These are phyloP conservation scores for Bombus picipes DNA, from an alignment of 1,140 invertebrate genomes.

Conservation along the genomic window DNA sequence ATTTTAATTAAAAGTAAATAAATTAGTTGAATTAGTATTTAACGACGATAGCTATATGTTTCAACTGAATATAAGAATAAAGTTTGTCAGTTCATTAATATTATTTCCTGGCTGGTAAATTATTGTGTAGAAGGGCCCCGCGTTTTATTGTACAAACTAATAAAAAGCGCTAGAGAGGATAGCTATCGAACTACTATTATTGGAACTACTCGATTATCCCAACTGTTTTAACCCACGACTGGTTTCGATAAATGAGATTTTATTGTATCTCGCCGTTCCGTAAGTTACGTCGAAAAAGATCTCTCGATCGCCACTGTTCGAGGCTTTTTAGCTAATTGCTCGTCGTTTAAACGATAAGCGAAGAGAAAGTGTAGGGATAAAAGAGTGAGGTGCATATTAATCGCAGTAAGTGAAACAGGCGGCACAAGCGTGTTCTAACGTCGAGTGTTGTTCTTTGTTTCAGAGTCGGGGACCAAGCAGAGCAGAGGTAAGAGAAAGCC, in stretches of 20 bases:
- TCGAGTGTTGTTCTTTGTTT: constrained; percentile 20
- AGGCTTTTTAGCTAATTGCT: constrained; percentile 37
- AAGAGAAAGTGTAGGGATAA: not conserved
- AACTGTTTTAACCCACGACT: not conserved
- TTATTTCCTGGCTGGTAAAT: too few relatives aligned
- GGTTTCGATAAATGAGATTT: not conserved
- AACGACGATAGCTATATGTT: too few relatives aligned
- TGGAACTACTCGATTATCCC: not conserved
- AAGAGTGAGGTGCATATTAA: not conserved
- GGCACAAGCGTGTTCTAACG: not conserved
- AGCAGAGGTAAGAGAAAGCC: constrained; percentile 7
- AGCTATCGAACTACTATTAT: not conserved
- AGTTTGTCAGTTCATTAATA: too few relatives aligned
- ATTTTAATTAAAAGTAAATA: too few relatives aligned
- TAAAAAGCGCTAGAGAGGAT: too few relatives aligned
- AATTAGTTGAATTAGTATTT: too few relatives aligned
- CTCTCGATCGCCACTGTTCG: not conserved
- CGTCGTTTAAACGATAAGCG: not conserved
- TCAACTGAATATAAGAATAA: too few relatives aligned
- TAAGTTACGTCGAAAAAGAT: not conserved
- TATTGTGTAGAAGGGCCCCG: too few relatives aligned
- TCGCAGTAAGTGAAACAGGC: constrained; percentile 20
- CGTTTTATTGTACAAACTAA: too few relatives aligned
- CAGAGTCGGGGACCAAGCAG: not conserved
- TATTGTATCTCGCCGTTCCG: not conserved